Evolutionary conservation across 2,113 vertebrate genomes (phyloP).

Genomic region (Syrmaticus mikado): DNA sequence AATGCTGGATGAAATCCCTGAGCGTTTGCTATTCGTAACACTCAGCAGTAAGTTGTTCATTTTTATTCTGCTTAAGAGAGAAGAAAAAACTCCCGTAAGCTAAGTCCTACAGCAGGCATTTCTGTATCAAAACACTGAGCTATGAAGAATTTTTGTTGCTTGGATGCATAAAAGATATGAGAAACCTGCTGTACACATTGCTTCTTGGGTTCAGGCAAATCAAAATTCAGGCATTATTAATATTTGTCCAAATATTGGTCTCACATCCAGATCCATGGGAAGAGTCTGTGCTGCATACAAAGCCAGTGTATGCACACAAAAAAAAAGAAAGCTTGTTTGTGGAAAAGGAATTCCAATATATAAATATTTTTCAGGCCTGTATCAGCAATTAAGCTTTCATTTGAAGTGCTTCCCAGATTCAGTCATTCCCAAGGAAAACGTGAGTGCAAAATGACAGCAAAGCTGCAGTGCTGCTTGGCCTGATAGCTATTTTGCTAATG

Average conservation of each 20-base stretch:
- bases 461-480: not conserved
- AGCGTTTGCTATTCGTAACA: not conserved
- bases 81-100: not conserved
- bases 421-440: not conserved
- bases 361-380: not conserved
- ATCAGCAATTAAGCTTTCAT: not conserved
- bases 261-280: not conserved
- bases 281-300: not conserved
- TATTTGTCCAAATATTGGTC: not conserved
- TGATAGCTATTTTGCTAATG: not conserved
- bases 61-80: not conserved
- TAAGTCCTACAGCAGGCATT: not conserved
- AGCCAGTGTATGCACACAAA: not conserved
- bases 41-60: not conserved
- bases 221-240: not conserved
- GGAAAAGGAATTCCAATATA: not conserved
- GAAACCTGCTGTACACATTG: not conserved
- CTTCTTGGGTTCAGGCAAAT: not conserved
- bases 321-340: not conserved
- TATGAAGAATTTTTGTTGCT: not conserved
- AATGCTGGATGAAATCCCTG: not conserved
- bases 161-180: not conserved
- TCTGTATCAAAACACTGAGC: not conserved
- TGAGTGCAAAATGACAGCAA: not conserved
- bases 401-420: not conserved